Evolutionary conservation across 2,888 invertebrate species (phyloP).

Genomic region (Gnatocerus cornutus): DNA sequence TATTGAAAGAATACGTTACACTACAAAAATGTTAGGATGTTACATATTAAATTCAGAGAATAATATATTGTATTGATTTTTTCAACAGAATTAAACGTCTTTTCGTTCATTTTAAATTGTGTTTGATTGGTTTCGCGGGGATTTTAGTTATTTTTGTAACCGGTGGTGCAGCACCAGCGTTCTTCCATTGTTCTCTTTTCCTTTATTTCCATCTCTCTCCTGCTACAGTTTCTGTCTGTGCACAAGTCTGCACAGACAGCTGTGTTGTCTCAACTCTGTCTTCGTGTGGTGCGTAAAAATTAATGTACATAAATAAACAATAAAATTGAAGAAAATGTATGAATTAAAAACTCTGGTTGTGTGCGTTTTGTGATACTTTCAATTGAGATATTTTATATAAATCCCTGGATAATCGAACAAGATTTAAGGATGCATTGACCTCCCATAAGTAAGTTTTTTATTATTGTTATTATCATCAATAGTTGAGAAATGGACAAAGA

Average conservation of each 20-base stretch:
- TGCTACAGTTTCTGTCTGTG: slow-evolving; percentile 25
- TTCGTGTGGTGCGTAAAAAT: slow-evolving; percentile 39
- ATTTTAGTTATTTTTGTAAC: neutral
- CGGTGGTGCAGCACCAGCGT: slow-evolving; percentile 13
- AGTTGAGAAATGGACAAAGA: neutral
- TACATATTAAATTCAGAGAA: slow-evolving; percentile 30
- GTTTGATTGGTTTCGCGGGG: slow-evolving; percentile 15
- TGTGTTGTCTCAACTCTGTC: slow-evolving; percentile 41
- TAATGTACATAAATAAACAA: slow-evolving; percentile 37
- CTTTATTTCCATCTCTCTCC: slow-evolving; percentile 8
- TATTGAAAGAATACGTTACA: slow-evolving; percentile 33
- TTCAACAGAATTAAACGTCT: slow-evolving; percentile 37
- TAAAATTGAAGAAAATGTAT: slow-evolving; percentile 42
- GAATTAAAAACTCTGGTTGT: slow-evolving; percentile 48
- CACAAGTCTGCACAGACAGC: slow-evolving; percentile 42
- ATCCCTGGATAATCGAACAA: slow-evolving; percentile 32
- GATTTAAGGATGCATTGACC: slow-evolving; percentile 49
- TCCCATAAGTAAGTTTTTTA: slow-evolving; percentile 46
- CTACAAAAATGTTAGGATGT: slow-evolving; percentile 35
- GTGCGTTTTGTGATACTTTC: slow-evolving; percentile 45
- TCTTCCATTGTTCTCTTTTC: slow-evolving; percentile 1
- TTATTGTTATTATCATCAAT: slow-evolving; percentile 29
- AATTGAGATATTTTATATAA: slow-evolving; percentile 46
- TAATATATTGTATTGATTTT: slow-evolving; percentile 45
- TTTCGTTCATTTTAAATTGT: slow-evolving; percentile 32